Evolutionary conservation across 1,140 invertebrate genomes (phyloP).

Genomic region (Drosophila pseudoobscura): DNA sequence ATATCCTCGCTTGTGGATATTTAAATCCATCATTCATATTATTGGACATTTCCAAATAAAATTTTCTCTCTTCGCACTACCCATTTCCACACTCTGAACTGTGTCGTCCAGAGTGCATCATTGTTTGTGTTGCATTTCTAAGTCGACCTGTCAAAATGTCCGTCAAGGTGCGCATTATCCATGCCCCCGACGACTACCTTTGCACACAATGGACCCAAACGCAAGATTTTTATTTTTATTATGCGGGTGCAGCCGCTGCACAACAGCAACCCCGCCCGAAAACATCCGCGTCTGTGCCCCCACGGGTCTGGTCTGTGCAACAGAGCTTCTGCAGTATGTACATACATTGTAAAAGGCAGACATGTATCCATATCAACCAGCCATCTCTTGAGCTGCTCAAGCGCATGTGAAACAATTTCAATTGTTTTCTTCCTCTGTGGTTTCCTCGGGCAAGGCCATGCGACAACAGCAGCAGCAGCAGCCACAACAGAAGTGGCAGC

Average conservation of each 20-base stretch:
- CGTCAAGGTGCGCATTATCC: slow-evolving; percentile 30
- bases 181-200: not conserved
- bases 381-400: slow-evolving; percentile 26
- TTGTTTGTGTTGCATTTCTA: slow-evolving; percentile 41
- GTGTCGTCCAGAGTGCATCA: slow-evolving; percentile 41
- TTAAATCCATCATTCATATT: no score
- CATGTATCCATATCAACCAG: slow-evolving; percentile 28
- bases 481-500: not conserved
- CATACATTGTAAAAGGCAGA: not conserved
- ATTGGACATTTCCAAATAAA: slow-evolving; percentile 26
- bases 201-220: slow-evolving; percentile 11
- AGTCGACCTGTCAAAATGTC: slow-evolving; percentile 55
- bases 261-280: slow-evolving; percentile 18
- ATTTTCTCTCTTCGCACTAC: slow-evolving; percentile 28
- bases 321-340: slow-evolving; percentile 10
- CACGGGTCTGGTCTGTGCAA: not conserved
- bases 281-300: slow-evolving; percentile 46
- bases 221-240: slow-evolving; percentile 31
- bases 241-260: slow-evolving; percentile 47
- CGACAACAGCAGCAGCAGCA: slow-evolving; percentile 11
- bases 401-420: slow-evolving; percentile 57
- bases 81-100: slow-evolving; percentile 35
- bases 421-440: slow-evolving; percentile 54
- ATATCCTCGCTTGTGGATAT: not conserved
- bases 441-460: slow-evolving; percentile 65